A percentile compares a stretch with the other conserved stretches of the same genome.
Evolutionary conservation across 2,888 invertebrate genomes (phyloP).

Genomic region (Leptogaster cylindrica): DNA sequence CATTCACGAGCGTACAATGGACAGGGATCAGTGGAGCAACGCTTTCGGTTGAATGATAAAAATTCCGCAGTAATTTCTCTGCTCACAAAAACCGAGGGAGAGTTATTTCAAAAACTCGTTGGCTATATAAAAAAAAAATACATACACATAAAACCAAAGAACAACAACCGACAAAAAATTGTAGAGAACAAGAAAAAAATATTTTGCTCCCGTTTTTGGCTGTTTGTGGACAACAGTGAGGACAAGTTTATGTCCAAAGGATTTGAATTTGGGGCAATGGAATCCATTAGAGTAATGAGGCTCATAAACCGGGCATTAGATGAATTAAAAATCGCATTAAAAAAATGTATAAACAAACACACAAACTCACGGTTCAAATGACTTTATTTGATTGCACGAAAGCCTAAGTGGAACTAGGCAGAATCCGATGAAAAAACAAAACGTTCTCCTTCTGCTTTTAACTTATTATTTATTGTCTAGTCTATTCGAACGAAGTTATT

Average conservation of each 20-base stretch:
- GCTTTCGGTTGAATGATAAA: constrained; percentile 32
- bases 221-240: neutral
- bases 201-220: neutral
- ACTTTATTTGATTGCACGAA: neutral
- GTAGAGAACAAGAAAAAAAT: neutral
- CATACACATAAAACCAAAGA: too few species aligned
- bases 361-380: neutral
- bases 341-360: neutral
- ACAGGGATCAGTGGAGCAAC: too few species aligned
- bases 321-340: neutral
- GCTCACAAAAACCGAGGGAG: constrained; percentile 17
- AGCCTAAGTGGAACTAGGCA: neutral
- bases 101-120: neutral
- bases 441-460: neutral
- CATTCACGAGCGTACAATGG: too few species aligned
- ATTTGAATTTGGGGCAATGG: neutral
- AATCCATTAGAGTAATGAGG: constrained; percentile 17
- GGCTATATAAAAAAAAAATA: neutral
- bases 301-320: neutral
- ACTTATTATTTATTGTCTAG: constrained; percentile 6
- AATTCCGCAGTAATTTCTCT: constrained; percentile 23
- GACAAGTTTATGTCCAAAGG: neutral
- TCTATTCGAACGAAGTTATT: neutral
- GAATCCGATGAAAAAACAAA: neutral
- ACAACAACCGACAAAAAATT: neutral